phyloP scores from a whole-genome alignment of 2,797 vertebrate species.

The Prunella strophiata region DNA sequence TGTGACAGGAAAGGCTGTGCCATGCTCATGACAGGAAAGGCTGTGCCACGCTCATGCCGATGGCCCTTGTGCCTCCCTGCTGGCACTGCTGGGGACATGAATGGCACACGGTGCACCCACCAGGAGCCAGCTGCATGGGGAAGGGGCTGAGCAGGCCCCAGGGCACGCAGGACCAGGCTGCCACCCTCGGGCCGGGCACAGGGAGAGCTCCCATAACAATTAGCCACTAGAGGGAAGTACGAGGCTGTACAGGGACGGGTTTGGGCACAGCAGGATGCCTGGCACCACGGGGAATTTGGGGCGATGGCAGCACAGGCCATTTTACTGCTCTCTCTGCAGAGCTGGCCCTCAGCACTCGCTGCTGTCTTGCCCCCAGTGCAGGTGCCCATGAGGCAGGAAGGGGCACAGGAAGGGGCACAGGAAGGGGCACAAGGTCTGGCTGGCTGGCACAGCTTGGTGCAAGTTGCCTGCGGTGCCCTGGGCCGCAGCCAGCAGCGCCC shows the following conservation, averaged over 20 bases:
- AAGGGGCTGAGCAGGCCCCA: background rate
- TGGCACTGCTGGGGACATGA: rapidly evolving
- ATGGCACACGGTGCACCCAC: rapidly evolving
- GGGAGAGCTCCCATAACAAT: background rate
- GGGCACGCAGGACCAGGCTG: rapidly evolving
- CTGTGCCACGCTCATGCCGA: rapidly evolving
- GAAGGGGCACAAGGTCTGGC: rapidly evolving
- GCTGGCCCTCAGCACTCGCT: rapidly evolving
- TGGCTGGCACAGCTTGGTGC: rapidly evolving
- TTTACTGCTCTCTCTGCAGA: background rate
- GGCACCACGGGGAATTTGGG: rapidly evolving
- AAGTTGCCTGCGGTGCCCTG: rapidly evolving
- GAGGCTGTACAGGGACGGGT: background rate
- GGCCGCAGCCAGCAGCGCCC: background rate
- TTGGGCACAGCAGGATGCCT: rapidly evolving
- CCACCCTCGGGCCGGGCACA: background rate
- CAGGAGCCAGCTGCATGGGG: background rate
- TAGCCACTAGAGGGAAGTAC: background rate
- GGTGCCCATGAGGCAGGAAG: background rate
- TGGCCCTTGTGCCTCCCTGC: rapidly evolving
- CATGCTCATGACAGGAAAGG: rapidly evolving
- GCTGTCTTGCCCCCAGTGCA: rapidly evolving
- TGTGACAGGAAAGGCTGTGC: background rate
- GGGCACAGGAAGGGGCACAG: no score
- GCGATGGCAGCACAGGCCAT: background rate